These are phyloP conservation scores for Molorchus minor DNA, from an alignment of 2,888 invertebrate species.

Conservation along the genomic window DNA sequence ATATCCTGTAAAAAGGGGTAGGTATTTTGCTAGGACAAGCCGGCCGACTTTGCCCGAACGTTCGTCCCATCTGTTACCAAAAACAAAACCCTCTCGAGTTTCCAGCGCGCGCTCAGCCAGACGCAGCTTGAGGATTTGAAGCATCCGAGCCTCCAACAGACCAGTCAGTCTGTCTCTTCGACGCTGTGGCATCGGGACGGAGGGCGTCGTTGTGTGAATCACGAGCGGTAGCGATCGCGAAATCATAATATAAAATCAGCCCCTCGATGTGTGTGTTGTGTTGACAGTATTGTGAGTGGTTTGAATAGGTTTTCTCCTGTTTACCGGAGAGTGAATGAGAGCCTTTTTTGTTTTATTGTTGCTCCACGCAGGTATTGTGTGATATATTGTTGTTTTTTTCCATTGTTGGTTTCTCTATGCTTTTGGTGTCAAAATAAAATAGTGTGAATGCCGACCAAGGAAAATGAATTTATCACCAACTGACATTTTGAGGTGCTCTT, in stretches of 20 bases:
- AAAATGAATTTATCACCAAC: conserved; percentile 21
- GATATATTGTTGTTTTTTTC: conserved; percentile 22
- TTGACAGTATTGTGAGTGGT: conserved; percentile 25
- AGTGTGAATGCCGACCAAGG: conserved; percentile 12
- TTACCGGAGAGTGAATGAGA: conserved; percentile 17
- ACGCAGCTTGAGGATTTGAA: conserved; percentile 27
- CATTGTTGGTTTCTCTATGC: conserved; percentile 24
- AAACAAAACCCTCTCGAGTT: conserved; percentile 27
- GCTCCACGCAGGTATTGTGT: conserved; percentile 25
- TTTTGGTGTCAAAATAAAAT: conserved; percentile 21
- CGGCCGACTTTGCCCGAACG: conserved; percentile 26
- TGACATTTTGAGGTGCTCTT: conserved; percentile 22
- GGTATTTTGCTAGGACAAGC: too few species aligned
- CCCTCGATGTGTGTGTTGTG: conserved; percentile 21
- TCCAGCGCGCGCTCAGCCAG: conserved; percentile 23
- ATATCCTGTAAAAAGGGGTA: too few species aligned
- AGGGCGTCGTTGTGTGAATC: conserved; percentile 18
- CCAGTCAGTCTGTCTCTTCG: conserved; percentile 28
- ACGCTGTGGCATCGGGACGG: conserved; percentile 26
- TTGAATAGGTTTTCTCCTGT: conserved; percentile 19
- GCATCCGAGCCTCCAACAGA: conserved; percentile 12
- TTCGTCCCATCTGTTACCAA: conserved; percentile 23
- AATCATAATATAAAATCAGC: conserved; percentile 4
- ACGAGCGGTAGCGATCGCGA: conserved; percentile 19
- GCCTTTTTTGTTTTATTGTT: conserved; percentile 23